Evolutionary conservation across 2,113 vertebrate species (phyloP), one percentile per base, ranked within the genome.

Genomic region (Recurvirostra avosetta): DNA sequence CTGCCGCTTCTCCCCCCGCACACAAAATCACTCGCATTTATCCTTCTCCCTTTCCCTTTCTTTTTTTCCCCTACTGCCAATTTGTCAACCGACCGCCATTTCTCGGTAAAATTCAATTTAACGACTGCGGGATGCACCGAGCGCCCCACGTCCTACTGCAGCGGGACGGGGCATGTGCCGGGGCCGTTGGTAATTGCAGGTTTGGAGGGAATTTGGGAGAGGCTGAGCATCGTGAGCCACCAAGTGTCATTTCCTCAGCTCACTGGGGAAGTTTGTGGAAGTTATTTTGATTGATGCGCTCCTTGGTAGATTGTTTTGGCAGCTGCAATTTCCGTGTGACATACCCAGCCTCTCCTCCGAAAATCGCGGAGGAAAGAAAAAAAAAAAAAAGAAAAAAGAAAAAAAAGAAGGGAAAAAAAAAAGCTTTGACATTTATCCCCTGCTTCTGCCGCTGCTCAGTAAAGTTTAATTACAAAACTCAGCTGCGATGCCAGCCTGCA

Each of bases 381-480:
- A 30, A 50, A 29, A 58, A 10, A 12, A 15, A 12, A 32, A 4
- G 16, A 16, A 5, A 9, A 14, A 40, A 19, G 14, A 5, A 14
- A 9, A 12, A 12, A 4, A 20, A 1, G 2, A 5, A 13, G n/a
- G n/a, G 8, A 27, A 17, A 18, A 62, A 29, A 49, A 20, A 25
- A 6, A 29, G 1, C 85, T 32, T 85, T 82, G 87, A 90, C 92
- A 53, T 95, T 93, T 94, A 82, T 80, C 78, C 74, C 67, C 92
- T 71, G 75, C 82, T 77, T 26, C 50, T 55, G 75, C 86, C 6
- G 23, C 93, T 63, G 75, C 86, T 88, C 93, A 47, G 81, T 76
- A 88, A 91, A 11, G 72, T 93, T 94, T 96, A 83, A 90, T 92
- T 94, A 93, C 94, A 92, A 92, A 96, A 86, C 79, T 93, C 75